Percentiles rank a stretch among this genome's conserved stretches.
These are phyloP conservation scores for Amniataba percoides DNA, from an alignment of 2,797 vertebrate genomes.

Conservation along the genomic window DNA sequence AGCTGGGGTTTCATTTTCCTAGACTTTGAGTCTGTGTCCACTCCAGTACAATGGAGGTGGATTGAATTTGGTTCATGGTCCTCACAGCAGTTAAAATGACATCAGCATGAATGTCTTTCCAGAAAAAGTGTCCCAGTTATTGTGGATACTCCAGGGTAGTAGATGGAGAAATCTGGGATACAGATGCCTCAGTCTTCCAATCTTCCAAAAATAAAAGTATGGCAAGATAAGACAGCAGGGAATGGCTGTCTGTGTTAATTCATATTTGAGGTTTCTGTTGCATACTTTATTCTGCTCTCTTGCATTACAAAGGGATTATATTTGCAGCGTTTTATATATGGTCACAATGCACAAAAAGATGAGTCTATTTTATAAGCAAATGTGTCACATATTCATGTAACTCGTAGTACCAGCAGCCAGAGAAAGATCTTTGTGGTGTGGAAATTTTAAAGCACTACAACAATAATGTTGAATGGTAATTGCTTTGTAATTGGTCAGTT, in stretches of 20 bases:
- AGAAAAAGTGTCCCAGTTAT: background rate
- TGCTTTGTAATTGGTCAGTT: background rate
- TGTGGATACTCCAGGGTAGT: background rate
- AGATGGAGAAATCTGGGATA: background rate
- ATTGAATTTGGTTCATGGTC: background rate
- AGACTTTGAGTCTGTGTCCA: background rate
- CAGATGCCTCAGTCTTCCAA: background rate
- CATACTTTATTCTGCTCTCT: no score
- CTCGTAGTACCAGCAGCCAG: background rate
- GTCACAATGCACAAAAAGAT: background rate
- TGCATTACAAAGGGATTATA: no score
- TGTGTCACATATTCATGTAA: background rate
- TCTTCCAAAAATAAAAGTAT: background rate
- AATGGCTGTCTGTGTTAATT: no score
- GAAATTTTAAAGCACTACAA: background rate
- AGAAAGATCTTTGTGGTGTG: background rate
- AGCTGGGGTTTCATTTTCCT: background rate
- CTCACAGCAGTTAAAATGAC: background rate
- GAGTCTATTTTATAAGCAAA: background rate
- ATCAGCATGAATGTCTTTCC: background rate
- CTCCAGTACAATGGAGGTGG: background rate
- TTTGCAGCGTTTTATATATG: no score
- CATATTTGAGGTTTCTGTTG: no score
- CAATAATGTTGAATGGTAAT: no score
- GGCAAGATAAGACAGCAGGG: no score